Conservation (phyloP, 2,888 invertebrate species). For the Laothoe populi region DNA sequence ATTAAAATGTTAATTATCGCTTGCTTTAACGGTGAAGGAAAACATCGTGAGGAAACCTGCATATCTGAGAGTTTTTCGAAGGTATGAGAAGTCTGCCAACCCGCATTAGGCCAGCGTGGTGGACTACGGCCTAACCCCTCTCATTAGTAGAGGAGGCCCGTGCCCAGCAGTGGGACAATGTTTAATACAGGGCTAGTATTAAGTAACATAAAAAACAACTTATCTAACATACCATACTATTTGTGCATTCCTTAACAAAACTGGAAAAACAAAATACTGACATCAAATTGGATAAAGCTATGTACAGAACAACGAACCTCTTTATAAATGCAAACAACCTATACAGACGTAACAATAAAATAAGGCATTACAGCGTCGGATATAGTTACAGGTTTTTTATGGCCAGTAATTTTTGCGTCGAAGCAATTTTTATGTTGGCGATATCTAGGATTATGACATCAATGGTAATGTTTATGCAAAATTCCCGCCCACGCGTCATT, state of each 20-base stretch:
- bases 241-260: neutral
- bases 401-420: constrained; percentile 19
- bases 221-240: constrained; percentile 12
- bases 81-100: too few species aligned
- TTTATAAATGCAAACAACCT: constrained; percentile 15
- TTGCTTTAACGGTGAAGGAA: too few species aligned
- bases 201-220: neutral
- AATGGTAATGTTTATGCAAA: constrained; percentile 68
- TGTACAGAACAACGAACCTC: constrained; percentile 22
- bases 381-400: constrained; percentile 28
- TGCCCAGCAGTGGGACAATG: too few species aligned
- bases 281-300: constrained; percentile 9
- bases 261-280: constrained; percentile 10
- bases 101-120: too few species aligned
- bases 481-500: constrained; percentile 70
- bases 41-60: too few species aligned
- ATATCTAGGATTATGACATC: constrained; percentile 59
- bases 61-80: too few species aligned
- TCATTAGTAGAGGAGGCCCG: too few species aligned
- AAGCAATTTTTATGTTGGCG: constrained; percentile 29
- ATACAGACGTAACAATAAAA: constrained; percentile 21
- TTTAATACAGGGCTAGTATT: too few species aligned
- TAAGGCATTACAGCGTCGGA: constrained; percentile 25
- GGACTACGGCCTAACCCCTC: too few species aligned
- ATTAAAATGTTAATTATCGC: too few species aligned